These are phyloP conservation scores for Nannobrachium achirus DNA, from an alignment of 2,113 vertebrate genomes.

Conservation along the genomic window DNA sequence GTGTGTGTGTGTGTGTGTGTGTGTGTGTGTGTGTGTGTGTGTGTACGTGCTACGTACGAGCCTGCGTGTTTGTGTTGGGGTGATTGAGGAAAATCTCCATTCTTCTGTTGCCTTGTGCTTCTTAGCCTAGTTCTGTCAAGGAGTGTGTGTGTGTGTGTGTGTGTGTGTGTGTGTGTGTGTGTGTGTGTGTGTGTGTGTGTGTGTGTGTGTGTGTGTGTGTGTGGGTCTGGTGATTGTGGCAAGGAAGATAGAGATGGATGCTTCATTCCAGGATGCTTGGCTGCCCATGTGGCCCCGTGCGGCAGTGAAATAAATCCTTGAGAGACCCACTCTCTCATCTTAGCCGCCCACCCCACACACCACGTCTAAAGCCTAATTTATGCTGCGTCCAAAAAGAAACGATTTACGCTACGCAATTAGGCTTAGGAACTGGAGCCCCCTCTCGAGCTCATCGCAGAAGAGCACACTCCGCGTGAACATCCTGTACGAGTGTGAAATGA, in stretches of 20 bases:
- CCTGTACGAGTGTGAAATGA: constrained; percentile 56
- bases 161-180: not conserved
- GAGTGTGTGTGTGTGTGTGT: not conserved
- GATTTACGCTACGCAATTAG: not conserved
- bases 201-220: not conserved
- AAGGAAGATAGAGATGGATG: not conserved
- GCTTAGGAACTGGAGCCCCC: constrained; percentile 23
- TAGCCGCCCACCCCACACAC: constrained; percentile 68
- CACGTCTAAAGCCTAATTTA: no score
- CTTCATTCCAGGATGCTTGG: constrained; percentile 84
- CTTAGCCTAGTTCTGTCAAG: constrained; percentile 11
- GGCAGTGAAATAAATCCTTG: not conserved
- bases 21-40: no score
- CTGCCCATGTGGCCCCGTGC: not conserved
- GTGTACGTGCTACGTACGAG: no score
- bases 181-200: constrained; percentile 3
- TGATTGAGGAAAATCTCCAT: not conserved
- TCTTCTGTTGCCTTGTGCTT: not conserved
- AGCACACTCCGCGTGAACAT: not conserved
- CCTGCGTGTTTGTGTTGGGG: not conserved
- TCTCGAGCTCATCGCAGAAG: not conserved
- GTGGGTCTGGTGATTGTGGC: not conserved
- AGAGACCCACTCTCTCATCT: not conserved
- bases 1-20: no score
- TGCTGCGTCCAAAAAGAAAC: no score